Evolutionary conservation across 2,888 invertebrate species (phyloP), one percentile per base, ranked within the genome.

Genomic region (Lycophotia porphyrea): DNA sequence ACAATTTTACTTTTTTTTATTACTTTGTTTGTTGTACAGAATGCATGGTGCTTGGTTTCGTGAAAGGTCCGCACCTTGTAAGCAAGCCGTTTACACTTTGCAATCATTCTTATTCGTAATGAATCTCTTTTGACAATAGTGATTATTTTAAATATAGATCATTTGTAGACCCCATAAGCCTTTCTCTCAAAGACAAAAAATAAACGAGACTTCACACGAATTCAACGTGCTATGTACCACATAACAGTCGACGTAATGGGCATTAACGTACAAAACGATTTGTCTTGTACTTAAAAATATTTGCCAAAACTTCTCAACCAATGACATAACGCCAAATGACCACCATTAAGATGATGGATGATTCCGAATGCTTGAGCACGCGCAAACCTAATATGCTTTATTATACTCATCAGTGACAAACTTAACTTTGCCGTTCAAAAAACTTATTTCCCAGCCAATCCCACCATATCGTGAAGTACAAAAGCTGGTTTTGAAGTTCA

Each of bases 251-350:
- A 79, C 71, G 81, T 81, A 84, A 84, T 75, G 55, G 36, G 71
- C 82, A 88, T 88, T 83, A 88, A 75, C 63, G 74, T 18, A 75
- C 82, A 65, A 79, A 81, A 63, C 86, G 73, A 88, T 88, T 88
- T 84, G 67, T 87, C 83, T 81, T 85, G 47, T 74, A 82, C 83
- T 78, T 81, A 84, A 83, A 88, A 85, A 88, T 86, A 86, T 89
- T 88, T 84, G 80, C 81, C 81, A 81, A 84, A 88, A 84, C 84
- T 77, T 78, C 86, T 84, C 66, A 44, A 34, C 81, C 85, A 88
- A 84, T 88, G 88, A 88, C 83, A 85, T 88, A 88, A 88, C 80
- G 21, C 76, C 77, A 84, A 87, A 88, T 88, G 84, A 75, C 81
- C 71, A 71, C 44, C 80, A 84, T 88, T 85, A 87, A 5, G 76